A percentile compares a stretch with the other conserved stretches of the same genome.
Conservation (phyloP, 2,797 vertebrate species). For the Naso thynnoides region DNA sequence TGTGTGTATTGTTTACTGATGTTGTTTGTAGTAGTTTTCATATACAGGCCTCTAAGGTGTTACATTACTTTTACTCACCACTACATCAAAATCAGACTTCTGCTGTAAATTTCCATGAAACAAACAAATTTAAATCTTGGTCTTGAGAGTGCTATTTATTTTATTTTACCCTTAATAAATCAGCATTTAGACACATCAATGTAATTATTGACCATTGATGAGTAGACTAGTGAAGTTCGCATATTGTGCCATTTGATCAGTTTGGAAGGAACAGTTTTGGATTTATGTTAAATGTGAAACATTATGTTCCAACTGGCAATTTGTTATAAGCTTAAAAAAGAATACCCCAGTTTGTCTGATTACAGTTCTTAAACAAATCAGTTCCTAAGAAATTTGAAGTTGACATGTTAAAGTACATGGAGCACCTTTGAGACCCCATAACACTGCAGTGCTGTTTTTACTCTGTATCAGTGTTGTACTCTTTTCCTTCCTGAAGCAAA, state of each 20-base stretch:
- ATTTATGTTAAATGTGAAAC: conserved; percentile 11
- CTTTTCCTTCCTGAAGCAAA: conserved; percentile 88
- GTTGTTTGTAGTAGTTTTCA: conserved; percentile 24
- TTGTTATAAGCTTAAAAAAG: not conserved
- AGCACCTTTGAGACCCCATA: conserved; percentile 1
- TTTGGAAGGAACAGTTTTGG: not conserved
- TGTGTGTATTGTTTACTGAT: conserved; percentile 33
- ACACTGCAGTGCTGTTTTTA: not conserved
- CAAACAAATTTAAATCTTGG: not conserved
- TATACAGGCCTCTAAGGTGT: conserved; percentile 10
- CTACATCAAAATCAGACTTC: not conserved
- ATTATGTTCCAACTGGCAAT: not conserved
- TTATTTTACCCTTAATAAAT: not conserved
- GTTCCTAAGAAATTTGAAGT: not conserved
- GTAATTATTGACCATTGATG: not conserved
- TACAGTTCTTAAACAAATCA: not conserved
- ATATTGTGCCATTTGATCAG: not conserved
- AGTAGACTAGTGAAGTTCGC: not conserved
- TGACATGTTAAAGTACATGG: not conserved
- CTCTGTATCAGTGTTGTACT: not conserved
- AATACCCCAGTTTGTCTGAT: not conserved
- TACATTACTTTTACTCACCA: not conserved
- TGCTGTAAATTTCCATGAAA: not conserved
- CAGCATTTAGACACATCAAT: not conserved
- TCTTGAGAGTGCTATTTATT: conserved; percentile 18